Evolutionary conservation across 2,113 vertebrate genomes (phyloP), one percentile per base, ranked within the genome.

Genomic region (Amia ocellicauda): DNA sequence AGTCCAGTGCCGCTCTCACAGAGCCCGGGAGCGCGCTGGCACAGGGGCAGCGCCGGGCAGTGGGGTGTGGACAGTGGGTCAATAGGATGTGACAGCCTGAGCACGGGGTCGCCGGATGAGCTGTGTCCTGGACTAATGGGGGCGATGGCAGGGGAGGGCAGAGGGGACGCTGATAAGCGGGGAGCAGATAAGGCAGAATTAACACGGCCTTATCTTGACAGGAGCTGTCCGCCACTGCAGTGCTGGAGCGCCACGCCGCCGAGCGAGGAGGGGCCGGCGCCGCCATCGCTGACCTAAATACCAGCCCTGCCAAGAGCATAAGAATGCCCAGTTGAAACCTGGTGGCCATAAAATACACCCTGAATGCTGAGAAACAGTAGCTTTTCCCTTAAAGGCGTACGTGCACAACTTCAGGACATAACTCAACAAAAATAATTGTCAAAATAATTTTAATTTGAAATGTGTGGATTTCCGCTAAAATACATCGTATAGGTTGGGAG

Each of bases 191-290:
- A 22, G 56, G 56, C 55, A 1, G 49, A 64, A 72, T 62, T 65
- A 66, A 65, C 66, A 51, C 17, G 26, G 51, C 61, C 59, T 50
- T 67, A 64, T 69, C 74, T 67, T 54, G 74, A 79, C 70, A 69
- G 70, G 59, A 79, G 66, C 70, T 75, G 72, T 73, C 70, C 57
- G 23, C 55, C 36, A 13, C 24, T 59, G 31, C 43, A 58, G 55
- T 62, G 54, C 64, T 71, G 74, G 69, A 76, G 69, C 67, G n/a
- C n/a, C n/a, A n/a, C n/a, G n/a, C n/a, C n/a, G n/a, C n/a, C n/a
- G n/a, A n/a, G n/a, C n/a, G n/a, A n/a, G n/a, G n/a, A 62, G 62
- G 59, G 50, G 49, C 63, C 60, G 56, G 61, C 47, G 56, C 63
- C 67, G 69, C 60, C 10, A 17, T 47, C 26, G 56, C 41, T 53